A percentile compares a stretch with the other conserved stretches of the same genome.
Evolutionary conservation across 2,113 vertebrate species (phyloP).

Genomic region (Sylvia atricapilla): DNA sequence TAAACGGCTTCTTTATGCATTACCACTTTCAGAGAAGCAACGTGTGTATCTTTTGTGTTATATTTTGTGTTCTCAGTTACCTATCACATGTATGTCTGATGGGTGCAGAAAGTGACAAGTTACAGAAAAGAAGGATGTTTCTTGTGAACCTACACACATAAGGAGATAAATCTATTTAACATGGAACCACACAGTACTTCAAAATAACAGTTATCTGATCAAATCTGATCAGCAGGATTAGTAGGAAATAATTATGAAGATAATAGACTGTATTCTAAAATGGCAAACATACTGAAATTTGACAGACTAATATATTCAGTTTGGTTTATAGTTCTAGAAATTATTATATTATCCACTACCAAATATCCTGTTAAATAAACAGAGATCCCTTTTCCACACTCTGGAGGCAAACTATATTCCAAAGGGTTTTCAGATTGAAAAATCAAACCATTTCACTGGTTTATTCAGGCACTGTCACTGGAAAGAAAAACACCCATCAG

Average conservation of each 20-base stretch:
- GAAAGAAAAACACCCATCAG: not conserved
- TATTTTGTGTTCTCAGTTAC: not conserved
- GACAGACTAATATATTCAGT: not conserved
- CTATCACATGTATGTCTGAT: fast-evolving
- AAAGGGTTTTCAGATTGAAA: not conserved
- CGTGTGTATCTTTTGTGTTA: fast-evolving
- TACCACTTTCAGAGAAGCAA: not conserved
- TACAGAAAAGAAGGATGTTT: not conserved
- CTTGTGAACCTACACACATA: not conserved
- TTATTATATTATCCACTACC: not conserved
- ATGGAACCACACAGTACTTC: not conserved
- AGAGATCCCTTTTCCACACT: not conserved
- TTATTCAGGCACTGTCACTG: not conserved
- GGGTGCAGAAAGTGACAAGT: not conserved
- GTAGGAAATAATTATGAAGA: not conserved
- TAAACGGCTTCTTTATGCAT: not conserved
- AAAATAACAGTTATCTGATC: not conserved
- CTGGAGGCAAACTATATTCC: not conserved
- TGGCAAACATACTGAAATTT: not conserved
- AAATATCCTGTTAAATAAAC: not conserved
- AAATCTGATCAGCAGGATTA: not conserved
- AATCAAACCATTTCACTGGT: not conserved
- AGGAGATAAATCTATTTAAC: not conserved
- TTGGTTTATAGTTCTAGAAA: not conserved
- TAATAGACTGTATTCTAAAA: not conserved